Evolutionary conservation across 2,888 invertebrate species (phyloP), one percentile per base, ranked within the genome.

Genomic region (Temnothorax unifasciatus): DNA sequence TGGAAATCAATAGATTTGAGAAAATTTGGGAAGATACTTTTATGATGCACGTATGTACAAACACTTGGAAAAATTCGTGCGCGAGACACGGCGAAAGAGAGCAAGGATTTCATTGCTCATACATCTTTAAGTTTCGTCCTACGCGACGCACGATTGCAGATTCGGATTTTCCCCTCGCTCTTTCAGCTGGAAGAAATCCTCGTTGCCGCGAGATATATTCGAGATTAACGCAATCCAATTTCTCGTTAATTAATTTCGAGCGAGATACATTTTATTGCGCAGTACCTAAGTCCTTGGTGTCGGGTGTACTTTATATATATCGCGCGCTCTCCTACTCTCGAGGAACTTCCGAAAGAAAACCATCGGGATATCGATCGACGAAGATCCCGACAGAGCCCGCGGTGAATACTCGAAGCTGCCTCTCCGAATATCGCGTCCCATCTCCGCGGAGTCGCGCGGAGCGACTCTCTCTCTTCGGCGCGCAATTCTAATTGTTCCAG

Each of bases 31-130:
- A 68, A 18, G 9, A 44, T 18, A n/a, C n/a, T 9, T 8, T 44
- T 47, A 47, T 18, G 4, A 47, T 29, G 47, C 4, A 18, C 8
- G 13, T 29, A 0, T 29, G 0, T 8, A 21, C 8, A 3, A 18
- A 18, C 89, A 88, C 89, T 90, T 87, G 84, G 4, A 57, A 47
- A 59, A 59, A 25, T 71, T 59, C 9, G 29, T 18, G 18, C 47
- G 11, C 18, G 34, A 18, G 21, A 11, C 13, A 57, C 15, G 54
- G 44, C 15, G 15, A n/a, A 13, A n/a, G 44, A 59, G 18, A 38
- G 59, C 34, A 8, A 71, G 25, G 47, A 25, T 71, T 57, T 44
- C 29, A 4, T 34, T 29, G 44, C 29, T 71, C 47, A 29, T 41
- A 38, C 73, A 47, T 59, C 21, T 77, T 54, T 29, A 18, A 38